A percentile compares a stretch with the other conserved stretches of the same genome.
These are phyloP conservation scores for Drosophila suboccidentalis DNA, from an alignment of 2,888 invertebrate genomes.

Conservation along the genomic window DNA sequence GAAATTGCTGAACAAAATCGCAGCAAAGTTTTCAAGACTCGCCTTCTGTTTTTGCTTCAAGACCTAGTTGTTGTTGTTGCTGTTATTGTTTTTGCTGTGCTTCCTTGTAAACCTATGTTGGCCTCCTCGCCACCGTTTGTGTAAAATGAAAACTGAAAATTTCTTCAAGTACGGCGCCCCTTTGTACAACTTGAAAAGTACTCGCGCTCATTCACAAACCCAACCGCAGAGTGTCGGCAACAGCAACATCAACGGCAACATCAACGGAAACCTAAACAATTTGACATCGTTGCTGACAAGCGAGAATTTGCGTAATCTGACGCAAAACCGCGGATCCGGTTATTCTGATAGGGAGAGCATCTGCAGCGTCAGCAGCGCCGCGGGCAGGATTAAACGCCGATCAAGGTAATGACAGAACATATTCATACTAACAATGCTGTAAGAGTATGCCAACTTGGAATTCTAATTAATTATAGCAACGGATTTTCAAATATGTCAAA, in stretches of 20 bases:
- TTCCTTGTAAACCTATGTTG: conserved; percentile 39
- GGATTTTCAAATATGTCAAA: not conserved
- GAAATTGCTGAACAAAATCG: conserved; percentile 46
- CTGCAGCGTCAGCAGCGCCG: conserved; percentile 75
- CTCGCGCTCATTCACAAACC: conserved; percentile 74
- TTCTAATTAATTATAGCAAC: not conserved
- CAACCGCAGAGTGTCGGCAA: conserved; percentile 63
- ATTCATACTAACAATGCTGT: not conserved
- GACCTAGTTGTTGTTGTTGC: conserved; percentile 32
- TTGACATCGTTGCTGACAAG: conserved; percentile 62
- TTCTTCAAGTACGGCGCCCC: conserved; percentile 78
- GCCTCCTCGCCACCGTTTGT: conserved; percentile 25
- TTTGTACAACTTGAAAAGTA: conserved; percentile 81
- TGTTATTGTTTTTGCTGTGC: conserved; percentile 9
- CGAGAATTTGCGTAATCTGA: conserved; percentile 66
- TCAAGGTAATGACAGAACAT: conserved; percentile 57
- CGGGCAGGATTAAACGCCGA: conserved; percentile 77
- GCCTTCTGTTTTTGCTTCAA: conserved; percentile 27
- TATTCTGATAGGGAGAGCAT: conserved; percentile 84
- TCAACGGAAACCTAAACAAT: conserved; percentile 43
- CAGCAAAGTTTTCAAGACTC: conserved; percentile 59
- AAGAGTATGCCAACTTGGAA: not conserved
- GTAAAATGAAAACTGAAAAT: conserved; percentile 85
- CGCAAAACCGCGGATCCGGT: conserved; percentile 58
- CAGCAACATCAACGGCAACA: conserved; percentile 21